Evolutionary conservation across 2,888 invertebrate genomes (phyloP), one percentile per base, ranked within the genome.

Genomic region (Papilio demoleus): DNA sequence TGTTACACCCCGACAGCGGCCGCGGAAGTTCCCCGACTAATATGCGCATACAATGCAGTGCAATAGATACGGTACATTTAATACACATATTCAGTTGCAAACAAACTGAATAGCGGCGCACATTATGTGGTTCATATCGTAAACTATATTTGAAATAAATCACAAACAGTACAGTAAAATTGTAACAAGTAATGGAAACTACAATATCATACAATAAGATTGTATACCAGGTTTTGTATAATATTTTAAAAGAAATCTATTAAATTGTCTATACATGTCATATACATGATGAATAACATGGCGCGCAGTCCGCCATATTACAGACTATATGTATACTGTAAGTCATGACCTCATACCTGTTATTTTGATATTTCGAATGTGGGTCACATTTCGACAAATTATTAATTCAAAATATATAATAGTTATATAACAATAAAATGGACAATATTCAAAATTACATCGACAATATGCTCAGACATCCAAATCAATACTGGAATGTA

Each of bases 401-500:
- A n/a, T n/a, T n/a, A n/a, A n/a, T n/a, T n/a, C n/a, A n/a, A n/a
- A n/a, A n/a, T n/a, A n/a, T n/a, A n/a, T n/a, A n/a, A n/a, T n/a
- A n/a, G n/a, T n/a, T n/a, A n/a, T n/a, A n/a, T n/a, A n/a, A n/a
- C n/a, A n/a, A n/a, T n/a, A n/a, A n/a, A n/a, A n/a, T n/a, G n/a
- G n/a, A n/a, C n/a, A n/a, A n/a, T n/a, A n/a, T n/a, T n/a, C n/a
- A n/a, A n/a, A n/a, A n/a, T n/a, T 17, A 11, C 12, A 4, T 56
- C 9, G n/a, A 17, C 12, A 56, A 31, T 17, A 17, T 11, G 17
- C 31, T 3, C 53, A 4, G 14, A n/a, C 8, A 31, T 17, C n/a
- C 53, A 31, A 31, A 56, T 17, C 3, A 31, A 56, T 31, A 31
- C 31, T 27, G 50, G 27, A 50, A 50, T 24, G 53, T 56, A 56